Base-by-base conservation (phyloP, 2,888 invertebrate genomes). In the Drosophila emarginata region DNA sequence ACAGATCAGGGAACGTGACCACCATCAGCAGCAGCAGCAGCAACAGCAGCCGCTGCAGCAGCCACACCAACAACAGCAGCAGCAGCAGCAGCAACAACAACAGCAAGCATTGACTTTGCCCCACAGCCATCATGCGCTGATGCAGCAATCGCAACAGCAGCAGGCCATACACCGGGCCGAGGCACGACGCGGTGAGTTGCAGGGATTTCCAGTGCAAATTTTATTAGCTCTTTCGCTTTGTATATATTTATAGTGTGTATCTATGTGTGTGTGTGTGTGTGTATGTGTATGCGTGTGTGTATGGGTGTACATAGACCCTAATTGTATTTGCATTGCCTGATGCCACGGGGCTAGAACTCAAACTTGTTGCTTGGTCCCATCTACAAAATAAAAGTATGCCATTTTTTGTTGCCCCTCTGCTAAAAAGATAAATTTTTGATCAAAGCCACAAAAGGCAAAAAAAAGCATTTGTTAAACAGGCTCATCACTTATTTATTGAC, bases 111-210 rank as follows among this genome's bases (percentile, higher is more conserved):
- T 75, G 36, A 67, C 67, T 11, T 66, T 87, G 69, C 84, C 85
- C 2, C 87, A 87, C 59, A 86, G 87, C 23, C 82, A 82, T 72
- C 82, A 82, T 59, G 82, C 82, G 11, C 45, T 82, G 61, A 88
- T 88, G 88, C 88, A 87, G 87, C 88, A 88, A 26, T 81, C 85
- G 37, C 83, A 84, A 28, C 88, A 88, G 72, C 83, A 83, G 84
- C 87, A 88, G 75, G 83, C 87, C 21, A 88, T 88, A 66, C 85
- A 83, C 58, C 72, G 83, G 67, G 82, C 82, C 62, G 83, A 83
- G 77, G 88, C 88, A 74, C 74, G 79, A 57, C 70, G 83, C 74
- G 83, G 83, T 83, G 79, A 83, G 83, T 45, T 45, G 45, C 45
- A 12, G 18, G 45, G 18, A 11, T 12, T 12, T 45, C 11, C 18